Base-by-base conservation (phyloP, 2,888 invertebrate genomes). In the Phania funesta region DNA sequence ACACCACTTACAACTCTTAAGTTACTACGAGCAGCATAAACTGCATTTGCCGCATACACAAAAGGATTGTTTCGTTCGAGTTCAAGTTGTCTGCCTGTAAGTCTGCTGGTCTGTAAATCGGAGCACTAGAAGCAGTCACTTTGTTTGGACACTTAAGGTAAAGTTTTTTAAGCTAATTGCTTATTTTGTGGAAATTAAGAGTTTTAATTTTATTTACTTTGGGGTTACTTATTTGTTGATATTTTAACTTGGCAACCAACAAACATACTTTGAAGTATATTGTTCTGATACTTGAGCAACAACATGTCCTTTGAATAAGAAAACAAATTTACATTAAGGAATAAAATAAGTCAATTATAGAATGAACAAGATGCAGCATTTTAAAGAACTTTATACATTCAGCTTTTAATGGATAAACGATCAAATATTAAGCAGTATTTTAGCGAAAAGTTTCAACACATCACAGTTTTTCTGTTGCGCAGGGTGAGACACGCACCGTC, bases 171-270 rank as follows among this genome's bases (percentile, higher is more conserved):
- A 89, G 89, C 89, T 89, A 89, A 89, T 89, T 89, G 89, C 86
- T 89, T 89, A 90, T 89, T 89, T 89, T 89, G 89, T 89, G 89
- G 90, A 89, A 89, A 89, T 89, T 89, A 89, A 89, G 89, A 89
- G 89, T 87, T 89, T 89, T 89, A 89, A 89, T 90, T 89, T 89
- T 88, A 89, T 89, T 89, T 89, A 85, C 84, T 85, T 79, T 85
- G 84, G 80, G 83, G 80, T 84, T 82, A 68, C 67, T 68, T 68
- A 83, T 83, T 84, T 84, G 80, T 82, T 82, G 73, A 79, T 76
- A 62, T 68, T 68, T 60, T 26, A 74, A 65, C 7, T 76, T 68
- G 60, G 41, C 68, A 68, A 52, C 22, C 44, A 64, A 38, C 71
- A 41, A 50, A 60, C 58, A 41, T 26, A 60, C 24, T 44, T 44